These are phyloP conservation scores for Gorsachius magnificus DNA, from an alignment of 2,797 vertebrate genomes.

Conservation along the genomic window DNA sequence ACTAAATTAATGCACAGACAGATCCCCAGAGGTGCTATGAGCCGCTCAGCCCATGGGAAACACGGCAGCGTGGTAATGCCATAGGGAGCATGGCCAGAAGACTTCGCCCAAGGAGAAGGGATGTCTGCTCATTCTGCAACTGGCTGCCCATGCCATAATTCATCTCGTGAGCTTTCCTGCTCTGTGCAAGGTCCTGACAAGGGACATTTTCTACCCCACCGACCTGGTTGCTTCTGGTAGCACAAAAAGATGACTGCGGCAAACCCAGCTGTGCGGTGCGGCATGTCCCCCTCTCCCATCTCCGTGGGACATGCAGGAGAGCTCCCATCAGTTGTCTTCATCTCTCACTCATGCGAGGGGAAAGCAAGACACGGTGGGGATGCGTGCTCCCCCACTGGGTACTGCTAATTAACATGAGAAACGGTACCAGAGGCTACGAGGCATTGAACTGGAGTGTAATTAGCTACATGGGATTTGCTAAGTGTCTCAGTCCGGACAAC, in stretches of 20 bases:
- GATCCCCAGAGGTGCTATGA: neutral
- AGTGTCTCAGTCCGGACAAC: neutral
- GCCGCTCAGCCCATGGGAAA: neutral
- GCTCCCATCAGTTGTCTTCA: neutral
- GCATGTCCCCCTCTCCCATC: rapidly evolving
- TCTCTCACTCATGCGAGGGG: neutral
- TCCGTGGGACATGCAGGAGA: neutral
- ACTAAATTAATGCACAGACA: neutral
- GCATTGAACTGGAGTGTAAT: neutral
- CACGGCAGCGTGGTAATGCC: rapidly evolving
- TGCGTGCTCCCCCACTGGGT: neutral
- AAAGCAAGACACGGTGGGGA: neutral
- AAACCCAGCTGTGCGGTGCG: neutral
- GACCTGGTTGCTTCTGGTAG: neutral
- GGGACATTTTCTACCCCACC: neutral
- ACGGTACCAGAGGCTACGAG: neutral
- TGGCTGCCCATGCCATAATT: rapidly evolving
- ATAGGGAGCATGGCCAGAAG: neutral
- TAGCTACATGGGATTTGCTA: conserved; percentile 24
- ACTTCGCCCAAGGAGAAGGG: neutral
- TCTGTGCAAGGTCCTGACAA: neutral
- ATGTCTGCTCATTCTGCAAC: neutral
- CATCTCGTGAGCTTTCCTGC: neutral
- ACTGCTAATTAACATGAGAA: conserved; percentile 42
- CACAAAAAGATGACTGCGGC: neutral